Evolutionary conservation across 2,888 invertebrate genomes (phyloP).

Genomic region (Polyommatus icarus): DNA sequence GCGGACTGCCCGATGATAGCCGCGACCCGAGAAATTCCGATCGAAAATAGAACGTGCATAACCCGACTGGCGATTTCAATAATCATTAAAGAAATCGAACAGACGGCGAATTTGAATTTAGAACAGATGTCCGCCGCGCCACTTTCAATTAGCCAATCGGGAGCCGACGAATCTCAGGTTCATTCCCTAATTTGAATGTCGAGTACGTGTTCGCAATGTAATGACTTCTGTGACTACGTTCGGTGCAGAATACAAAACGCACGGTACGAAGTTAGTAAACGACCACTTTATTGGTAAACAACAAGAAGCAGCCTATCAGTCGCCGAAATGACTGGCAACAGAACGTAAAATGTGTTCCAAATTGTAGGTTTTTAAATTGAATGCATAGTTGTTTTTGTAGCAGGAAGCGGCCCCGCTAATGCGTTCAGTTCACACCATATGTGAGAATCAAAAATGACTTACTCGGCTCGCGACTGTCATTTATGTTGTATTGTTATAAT

Average conservation of each 20-base stretch:
- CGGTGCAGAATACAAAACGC: constrained; percentile 8
- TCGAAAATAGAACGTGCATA: constrained; percentile 65
- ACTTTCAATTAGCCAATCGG: constrained; percentile 59
- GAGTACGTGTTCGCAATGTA: constrained; percentile 48
- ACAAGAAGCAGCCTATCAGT: constrained; percentile 28
- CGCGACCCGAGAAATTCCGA: constrained; percentile 52
- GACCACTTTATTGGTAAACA: constrained; percentile 3
- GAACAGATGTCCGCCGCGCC: constrained; percentile 59
- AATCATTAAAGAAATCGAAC: constrained; percentile 69
- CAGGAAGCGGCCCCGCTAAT: constrained; percentile 63
- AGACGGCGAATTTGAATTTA: constrained; percentile 58
- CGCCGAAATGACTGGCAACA: constrained; percentile 35
- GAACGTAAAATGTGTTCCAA: constrained; percentile 34
- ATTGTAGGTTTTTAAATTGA: constrained; percentile 46
- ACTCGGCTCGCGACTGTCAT: constrained; percentile 49
- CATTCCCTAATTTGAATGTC: constrained; percentile 60
- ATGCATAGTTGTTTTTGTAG: constrained; percentile 49
- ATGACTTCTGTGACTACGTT: constrained; percentile 22
- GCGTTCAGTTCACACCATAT: constrained; percentile 67
- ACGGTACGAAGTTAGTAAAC: constrained; percentile 18
- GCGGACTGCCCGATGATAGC: constrained; percentile 41
- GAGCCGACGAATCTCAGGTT: constrained; percentile 53
- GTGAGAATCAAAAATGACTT: constrained; percentile 61
- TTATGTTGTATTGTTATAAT: constrained; percentile 61
- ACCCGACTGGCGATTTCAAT: constrained; percentile 69